A percentile compares a stretch with the other conserved stretches of the same genome.
phyloP scores from a whole-genome alignment of 2,113 vertebrate genomes.

The Proteles cristata region DNA sequence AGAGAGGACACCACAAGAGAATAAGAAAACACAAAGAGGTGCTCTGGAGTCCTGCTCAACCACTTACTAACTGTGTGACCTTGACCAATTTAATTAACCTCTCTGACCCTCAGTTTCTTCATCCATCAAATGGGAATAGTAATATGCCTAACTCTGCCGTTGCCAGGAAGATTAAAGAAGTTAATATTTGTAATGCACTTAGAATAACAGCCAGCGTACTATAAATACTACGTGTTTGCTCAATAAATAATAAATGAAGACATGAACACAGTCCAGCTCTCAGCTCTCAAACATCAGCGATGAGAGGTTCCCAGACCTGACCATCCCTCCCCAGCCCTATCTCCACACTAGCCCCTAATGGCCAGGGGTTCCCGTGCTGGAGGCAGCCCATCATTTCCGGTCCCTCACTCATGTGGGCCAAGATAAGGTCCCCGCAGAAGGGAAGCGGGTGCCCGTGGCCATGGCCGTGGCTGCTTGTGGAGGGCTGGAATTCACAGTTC shows the following conservation, averaged over 20 bases:
- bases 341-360: not conserved
- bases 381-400: not conserved
- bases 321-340: not conserved
- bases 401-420: not conserved
- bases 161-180: slow-evolving; percentile 3
- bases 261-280: not conserved
- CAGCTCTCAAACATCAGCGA: not conserved
- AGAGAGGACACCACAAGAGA: not conserved
- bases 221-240: slow-evolving; percentile 25
- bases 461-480: not conserved
- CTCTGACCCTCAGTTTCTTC: slow-evolving; percentile 9
- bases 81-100: not conserved
- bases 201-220: not conserved
- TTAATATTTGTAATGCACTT: slow-evolving; percentile 33
- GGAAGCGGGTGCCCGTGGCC: not conserved
- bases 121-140: not conserved
- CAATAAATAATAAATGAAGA: slow-evolving; percentile 47
- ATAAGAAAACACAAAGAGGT: not conserved
- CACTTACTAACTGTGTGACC: not conserved
- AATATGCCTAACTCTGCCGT: not conserved
- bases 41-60: not conserved
- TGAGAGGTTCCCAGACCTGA: not conserved
- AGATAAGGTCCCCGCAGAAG: not conserved
- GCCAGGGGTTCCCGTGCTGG: no score
- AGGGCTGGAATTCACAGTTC: slow-evolving; percentile 86